Base-by-base conservation (phyloP, 1,140 invertebrate species). In the Amyelois transitella region DNA sequence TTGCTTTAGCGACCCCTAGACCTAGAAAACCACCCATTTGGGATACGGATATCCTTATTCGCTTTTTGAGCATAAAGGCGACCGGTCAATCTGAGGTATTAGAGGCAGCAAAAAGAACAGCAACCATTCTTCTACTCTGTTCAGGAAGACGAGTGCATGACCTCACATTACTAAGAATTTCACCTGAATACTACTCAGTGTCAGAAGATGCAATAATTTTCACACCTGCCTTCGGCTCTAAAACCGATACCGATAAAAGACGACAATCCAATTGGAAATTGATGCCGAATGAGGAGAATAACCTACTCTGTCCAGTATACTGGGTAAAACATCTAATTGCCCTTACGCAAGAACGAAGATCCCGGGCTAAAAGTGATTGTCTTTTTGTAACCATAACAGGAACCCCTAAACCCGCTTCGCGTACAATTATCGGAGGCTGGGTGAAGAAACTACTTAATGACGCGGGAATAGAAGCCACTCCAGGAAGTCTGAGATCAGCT, bases 111-210 rank as follows among this genome's bases (percentile, higher is more conserved):
- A 20, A 19, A 2, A 12, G 14, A 6, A 32, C 25, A 12, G 48
- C 55, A 38, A 6, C 19, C 18, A 45, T 58, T 19, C 18, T 58
- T 14, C 50, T 58, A 25, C 21, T 58, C 3, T 14, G 18, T 18
- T 52, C 55, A 5, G 55, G 55, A 3, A 21, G 49, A 17, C 6
- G 55, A 14, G n/a, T 58, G 4, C 55, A 58, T 53, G 51, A 58
- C 20, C 25, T 58, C 0, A 58, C 55, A 6, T 19, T 58, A 17
- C 20, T 58, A 22, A 22, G 6, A 44, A 50, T 56, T 18, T 48
- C 44, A 1, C 18, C 32, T 17, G 5, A 48, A 21, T 12, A 56
- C 14, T 28, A 19, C 7, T 17, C 1, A 6, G 10, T 50, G 4
- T 5, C 7, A 7, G 48, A 50, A 2, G 54, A 56, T 22, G 10